phyloP scores from a whole-genome alignment of 2,113 vertebrate genomes.

The Hemicordylus capensis region DNA sequence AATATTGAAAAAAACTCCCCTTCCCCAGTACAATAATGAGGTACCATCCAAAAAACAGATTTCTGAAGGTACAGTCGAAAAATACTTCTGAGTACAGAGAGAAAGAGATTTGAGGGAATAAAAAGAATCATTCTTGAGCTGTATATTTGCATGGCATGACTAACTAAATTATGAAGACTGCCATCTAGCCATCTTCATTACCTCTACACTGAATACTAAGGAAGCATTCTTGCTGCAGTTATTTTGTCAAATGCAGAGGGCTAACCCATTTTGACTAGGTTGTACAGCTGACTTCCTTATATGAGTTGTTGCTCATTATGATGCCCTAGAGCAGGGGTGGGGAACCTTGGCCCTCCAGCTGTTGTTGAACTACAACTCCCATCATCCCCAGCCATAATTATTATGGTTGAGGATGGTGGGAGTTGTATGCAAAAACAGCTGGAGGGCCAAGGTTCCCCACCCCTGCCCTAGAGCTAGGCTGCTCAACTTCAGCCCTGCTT shows the following conservation, averaged over 20 bases:
- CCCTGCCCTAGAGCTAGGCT: no score
- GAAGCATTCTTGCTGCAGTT: neutral
- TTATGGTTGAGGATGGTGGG: no score
- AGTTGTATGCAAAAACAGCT: no score
- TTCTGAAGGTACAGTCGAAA: neutral
- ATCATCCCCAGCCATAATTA: no score
- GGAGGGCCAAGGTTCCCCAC: no score
- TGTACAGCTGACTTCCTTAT: neutral
- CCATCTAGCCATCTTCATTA: neutral
- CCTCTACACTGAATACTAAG: neutral
- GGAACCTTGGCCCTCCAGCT: no score
- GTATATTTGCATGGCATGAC: neutral
- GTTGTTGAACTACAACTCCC: no score
- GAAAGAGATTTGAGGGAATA: neutral
- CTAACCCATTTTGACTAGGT: neutral
- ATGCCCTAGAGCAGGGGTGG: no score
- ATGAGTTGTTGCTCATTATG: neutral
- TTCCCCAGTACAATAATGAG: neutral
- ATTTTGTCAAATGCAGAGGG: neutral
- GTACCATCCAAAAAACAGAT: neutral
- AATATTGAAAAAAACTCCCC: neutral
- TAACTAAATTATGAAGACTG: neutral
- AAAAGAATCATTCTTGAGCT: neutral
- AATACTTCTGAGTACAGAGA: neutral
- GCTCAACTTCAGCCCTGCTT: no score